Evolutionary conservation across 2,888 invertebrate species (phyloP).

Genomic region (Papilio protenor): DNA sequence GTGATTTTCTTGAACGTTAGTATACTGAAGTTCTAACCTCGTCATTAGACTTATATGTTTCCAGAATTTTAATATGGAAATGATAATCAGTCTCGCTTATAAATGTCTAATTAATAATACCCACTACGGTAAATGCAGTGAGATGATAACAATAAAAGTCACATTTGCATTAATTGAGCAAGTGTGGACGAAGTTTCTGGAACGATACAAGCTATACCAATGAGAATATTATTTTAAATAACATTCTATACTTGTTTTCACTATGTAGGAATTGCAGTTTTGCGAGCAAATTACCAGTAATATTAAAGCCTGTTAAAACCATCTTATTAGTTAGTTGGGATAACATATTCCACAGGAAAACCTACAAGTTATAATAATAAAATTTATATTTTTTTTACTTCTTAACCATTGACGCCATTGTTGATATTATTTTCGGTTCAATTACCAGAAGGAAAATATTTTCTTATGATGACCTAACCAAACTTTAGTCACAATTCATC

Average conservation of each 20-base stretch:
- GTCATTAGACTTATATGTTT: not conserved
- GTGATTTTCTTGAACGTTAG: not conserved
- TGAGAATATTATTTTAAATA: not conserved
- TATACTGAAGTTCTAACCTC: not conserved
- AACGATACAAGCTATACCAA: conserved; percentile 3
- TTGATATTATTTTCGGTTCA: too few relatives aligned
- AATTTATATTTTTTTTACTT: too few relatives aligned
- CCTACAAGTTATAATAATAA: too few relatives aligned
- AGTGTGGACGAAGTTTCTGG: conserved; percentile 24
- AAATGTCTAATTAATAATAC: conserved; percentile 3
- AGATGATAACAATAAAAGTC: conserved; percentile 23
- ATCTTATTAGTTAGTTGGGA: too few relatives aligned
- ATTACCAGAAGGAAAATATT: too few relatives aligned
- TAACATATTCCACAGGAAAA: too few relatives aligned
- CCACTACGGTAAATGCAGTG: not conserved
- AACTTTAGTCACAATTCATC: not conserved
- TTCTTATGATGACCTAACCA: too few relatives aligned
- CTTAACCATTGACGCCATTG: not conserved
- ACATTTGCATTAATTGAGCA: conserved; percentile 28
- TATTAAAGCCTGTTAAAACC: too few relatives aligned
- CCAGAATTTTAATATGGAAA: not conserved
- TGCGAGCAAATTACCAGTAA: not conserved
- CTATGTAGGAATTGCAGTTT: not conserved
- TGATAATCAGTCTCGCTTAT: conserved; percentile 10
- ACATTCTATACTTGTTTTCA: not conserved